Conservation (phyloP, 2,888 invertebrate genomes). For the Auanema freiburgensis region DNA sequence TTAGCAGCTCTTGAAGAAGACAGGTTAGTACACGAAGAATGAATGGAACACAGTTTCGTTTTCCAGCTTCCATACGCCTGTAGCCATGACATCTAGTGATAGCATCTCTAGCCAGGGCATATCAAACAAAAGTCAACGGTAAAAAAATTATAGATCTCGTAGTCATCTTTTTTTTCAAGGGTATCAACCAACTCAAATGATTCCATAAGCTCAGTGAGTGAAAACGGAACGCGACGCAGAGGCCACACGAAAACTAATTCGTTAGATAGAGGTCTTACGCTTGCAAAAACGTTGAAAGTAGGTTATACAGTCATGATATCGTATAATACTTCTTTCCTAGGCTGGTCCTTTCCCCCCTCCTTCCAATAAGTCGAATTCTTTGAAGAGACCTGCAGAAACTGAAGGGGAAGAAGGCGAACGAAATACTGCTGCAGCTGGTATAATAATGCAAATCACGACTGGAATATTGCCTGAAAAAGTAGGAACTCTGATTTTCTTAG, state of each 20-base stretch:
- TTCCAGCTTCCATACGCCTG: slow-evolving; percentile 4
- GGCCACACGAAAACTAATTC: slow-evolving; percentile 61
- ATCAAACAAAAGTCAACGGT: not conserved
- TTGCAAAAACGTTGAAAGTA: slow-evolving; percentile 55
- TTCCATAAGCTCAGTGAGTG: slow-evolving; percentile 4
- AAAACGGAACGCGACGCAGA: slow-evolving; percentile 24
- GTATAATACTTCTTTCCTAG: slow-evolving; percentile 15
- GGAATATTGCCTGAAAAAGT: slow-evolving; percentile 16
- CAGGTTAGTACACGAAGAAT: slow-evolving; percentile 6
- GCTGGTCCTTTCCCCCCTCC: slow-evolving; percentile 57
- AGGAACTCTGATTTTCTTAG: too few species aligned
- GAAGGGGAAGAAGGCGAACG: slow-evolving; percentile 57
- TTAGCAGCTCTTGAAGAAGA: not conserved
- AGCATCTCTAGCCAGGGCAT: not conserved
- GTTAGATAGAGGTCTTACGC: slow-evolving; percentile 56
- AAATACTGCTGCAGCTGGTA: slow-evolving; percentile 46
- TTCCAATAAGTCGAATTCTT: slow-evolving; percentile 46
- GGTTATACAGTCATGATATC: not conserved
- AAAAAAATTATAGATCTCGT: not conserved
- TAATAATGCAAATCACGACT: slow-evolving; percentile 30
- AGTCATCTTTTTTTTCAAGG: not conserved
- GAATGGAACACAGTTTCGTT: not conserved
- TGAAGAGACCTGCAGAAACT: slow-evolving; percentile 47
- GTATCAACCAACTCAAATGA: slow-evolving; percentile 16
- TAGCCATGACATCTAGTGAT: slow-evolving; percentile 1